A percentile compares a stretch with the other conserved stretches of the same genome.
These are phyloP conservation scores for Scortum barcoo DNA, from an alignment of 2,113 vertebrate species.

Conservation along the genomic window DNA sequence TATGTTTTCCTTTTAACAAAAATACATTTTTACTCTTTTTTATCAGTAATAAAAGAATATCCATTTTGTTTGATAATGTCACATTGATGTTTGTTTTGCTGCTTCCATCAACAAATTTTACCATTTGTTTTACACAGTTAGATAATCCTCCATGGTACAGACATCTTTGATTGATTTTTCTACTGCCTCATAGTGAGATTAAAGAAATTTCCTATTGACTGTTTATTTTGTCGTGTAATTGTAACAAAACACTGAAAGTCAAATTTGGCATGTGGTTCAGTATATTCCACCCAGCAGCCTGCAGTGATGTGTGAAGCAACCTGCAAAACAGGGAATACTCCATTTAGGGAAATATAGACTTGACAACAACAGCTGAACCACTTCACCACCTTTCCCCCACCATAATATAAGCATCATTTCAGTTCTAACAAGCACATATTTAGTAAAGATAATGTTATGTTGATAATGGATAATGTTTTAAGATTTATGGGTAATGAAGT, in stretches of 20 bases:
- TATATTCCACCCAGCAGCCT: neutral
- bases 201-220: neutral
- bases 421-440: neutral
- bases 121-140: neutral
- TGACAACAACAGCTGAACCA: neutral
- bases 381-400: neutral
- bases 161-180: constrained; percentile 3
- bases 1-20: neutral
- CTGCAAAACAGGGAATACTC: neutral
- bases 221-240: constrained; percentile 1
- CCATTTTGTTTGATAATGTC: neutral
- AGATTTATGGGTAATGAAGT: neutral
- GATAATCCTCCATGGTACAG: neutral
- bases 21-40: neutral
- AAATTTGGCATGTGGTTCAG: neutral
- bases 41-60: neutral
- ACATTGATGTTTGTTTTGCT: neutral
- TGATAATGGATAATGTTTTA: neutral
- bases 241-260: neutral
- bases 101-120: neutral
- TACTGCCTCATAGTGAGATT: neutral
- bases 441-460: too few relatives aligned
- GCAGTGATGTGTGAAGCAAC: neutral
- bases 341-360: neutral
- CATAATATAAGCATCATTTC: neutral